phyloP scores from a whole-genome alignment of 2,888 invertebrate species.

The Lampropteryx suffumata region DNA sequence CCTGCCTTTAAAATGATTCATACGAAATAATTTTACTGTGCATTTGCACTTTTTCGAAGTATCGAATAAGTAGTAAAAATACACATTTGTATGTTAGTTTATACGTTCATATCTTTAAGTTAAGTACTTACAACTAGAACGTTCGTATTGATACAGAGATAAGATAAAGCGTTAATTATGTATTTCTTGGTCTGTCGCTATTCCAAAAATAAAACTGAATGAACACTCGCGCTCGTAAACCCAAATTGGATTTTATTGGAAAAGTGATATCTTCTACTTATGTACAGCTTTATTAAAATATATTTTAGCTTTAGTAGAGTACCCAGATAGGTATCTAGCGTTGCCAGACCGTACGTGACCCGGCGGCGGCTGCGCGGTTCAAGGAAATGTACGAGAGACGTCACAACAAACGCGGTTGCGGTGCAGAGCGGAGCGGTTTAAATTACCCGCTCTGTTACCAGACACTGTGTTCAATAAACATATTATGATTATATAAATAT shows the following conservation, averaged over 20 bases:
- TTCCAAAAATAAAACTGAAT: constrained; percentile 26
- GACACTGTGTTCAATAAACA: too few relatives aligned
- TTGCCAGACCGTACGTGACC: not conserved
- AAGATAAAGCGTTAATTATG: constrained; percentile 52
- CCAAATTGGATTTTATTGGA: constrained; percentile 23
- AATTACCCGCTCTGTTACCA: too few relatives aligned
- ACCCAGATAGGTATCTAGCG: not conserved
- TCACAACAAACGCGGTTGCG: too few relatives aligned
- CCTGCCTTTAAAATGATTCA: too few relatives aligned
- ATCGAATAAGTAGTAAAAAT: not conserved
- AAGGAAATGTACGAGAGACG: too few relatives aligned
- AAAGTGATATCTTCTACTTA: constrained; percentile 17
- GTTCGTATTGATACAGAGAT: constrained; percentile 60
- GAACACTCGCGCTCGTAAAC: constrained; percentile 26
- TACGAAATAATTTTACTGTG: too few relatives aligned
- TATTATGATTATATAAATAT: too few relatives aligned
- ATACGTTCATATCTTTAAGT: constrained; percentile 47
- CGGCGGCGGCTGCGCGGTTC: not conserved
- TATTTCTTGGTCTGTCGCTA: constrained; percentile 26
- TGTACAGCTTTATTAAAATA: not conserved
- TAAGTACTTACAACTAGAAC: constrained; percentile 55
- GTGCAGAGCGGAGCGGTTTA: too few relatives aligned
- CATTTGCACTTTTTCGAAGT: not conserved
- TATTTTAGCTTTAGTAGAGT: not conserved
- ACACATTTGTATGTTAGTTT: constrained; percentile 1